Conservation (phyloP, 2,113 vertebrate genomes). For the Bucco capensis region DNA sequence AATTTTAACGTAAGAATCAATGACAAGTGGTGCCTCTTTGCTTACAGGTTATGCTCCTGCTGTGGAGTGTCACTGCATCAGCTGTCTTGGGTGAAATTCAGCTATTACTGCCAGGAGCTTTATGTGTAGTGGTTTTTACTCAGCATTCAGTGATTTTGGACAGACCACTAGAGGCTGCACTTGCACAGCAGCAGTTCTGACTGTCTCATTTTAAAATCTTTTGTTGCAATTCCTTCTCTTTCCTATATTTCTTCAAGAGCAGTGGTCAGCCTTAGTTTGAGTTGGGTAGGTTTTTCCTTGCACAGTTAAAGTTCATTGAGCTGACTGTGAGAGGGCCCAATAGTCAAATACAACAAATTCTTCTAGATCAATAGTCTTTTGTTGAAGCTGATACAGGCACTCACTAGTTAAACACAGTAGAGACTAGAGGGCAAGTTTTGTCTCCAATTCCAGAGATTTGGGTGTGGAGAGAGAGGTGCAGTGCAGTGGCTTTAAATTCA, state of each 20-base stretch:
- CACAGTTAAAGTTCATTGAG: not conserved
- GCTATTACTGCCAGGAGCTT: not conserved
- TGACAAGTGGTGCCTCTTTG: not conserved
- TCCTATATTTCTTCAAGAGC: not conserved
- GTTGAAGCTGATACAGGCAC: not conserved
- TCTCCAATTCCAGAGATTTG: not conserved
- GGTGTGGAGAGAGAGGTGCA: accelerated
- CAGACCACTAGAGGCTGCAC: constrained; percentile 58
- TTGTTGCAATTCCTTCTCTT: not conserved
- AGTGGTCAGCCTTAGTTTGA: not conserved
- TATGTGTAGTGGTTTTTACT: not conserved
- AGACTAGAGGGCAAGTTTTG: not conserved
- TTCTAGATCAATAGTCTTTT: not conserved
- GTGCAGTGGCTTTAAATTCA: not conserved
- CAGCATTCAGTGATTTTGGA: not conserved
- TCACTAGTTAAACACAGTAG: not conserved
- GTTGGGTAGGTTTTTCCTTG: not conserved
- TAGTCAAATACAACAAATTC: not conserved
- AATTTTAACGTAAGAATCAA: not conserved
- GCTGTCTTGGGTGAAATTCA: not conserved
- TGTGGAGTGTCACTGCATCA: not conserved
- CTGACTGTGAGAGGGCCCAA: not conserved
- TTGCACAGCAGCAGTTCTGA: not conserved
- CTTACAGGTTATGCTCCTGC: not conserved
- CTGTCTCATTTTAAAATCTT: not conserved